These are phyloP conservation scores for Pitta sordida DNA, from an alignment of 2,113 vertebrate species.

Conservation along the genomic window DNA sequence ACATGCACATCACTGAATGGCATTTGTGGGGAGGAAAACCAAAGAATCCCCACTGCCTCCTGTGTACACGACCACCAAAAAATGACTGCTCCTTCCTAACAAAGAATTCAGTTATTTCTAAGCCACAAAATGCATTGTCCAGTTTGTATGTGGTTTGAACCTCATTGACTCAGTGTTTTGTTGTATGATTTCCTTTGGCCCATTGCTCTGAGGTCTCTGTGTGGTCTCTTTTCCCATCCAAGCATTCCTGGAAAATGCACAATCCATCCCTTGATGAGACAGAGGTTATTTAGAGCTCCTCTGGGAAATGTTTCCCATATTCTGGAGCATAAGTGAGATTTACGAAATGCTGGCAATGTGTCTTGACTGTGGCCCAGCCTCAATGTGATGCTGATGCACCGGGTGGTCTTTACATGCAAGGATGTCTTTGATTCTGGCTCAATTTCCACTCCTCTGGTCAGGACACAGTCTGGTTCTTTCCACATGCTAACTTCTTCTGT, in stretches of 20 bases:
- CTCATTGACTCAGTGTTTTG: not conserved
- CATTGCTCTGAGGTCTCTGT: not conserved
- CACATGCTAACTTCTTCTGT: not conserved
- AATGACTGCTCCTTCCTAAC: not conserved
- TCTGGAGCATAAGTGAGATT: constrained; percentile 5
- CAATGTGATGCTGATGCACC: accelerated
- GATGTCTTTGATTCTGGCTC: not conserved
- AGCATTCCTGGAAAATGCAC: not conserved
- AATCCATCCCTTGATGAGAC: not conserved
- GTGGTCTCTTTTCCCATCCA: not conserved
- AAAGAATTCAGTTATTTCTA: not conserved
- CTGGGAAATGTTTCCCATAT: not conserved
- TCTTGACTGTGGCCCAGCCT: not conserved
- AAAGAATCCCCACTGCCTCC: not conserved
- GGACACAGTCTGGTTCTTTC: not conserved
- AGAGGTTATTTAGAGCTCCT: constrained; percentile 1
- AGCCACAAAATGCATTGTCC: not conserved
- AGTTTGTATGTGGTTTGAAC: not conserved
- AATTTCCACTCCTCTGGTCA: not conserved
- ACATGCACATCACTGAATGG: not conserved
- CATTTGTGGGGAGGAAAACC: not conserved
- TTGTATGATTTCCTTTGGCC: not conserved
- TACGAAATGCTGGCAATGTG: not conserved
- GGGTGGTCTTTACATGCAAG: not conserved
- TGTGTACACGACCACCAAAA: not conserved